Conservation (phyloP, 2,113 vertebrate species). For the Pygoscelis antarcticus region DNA sequence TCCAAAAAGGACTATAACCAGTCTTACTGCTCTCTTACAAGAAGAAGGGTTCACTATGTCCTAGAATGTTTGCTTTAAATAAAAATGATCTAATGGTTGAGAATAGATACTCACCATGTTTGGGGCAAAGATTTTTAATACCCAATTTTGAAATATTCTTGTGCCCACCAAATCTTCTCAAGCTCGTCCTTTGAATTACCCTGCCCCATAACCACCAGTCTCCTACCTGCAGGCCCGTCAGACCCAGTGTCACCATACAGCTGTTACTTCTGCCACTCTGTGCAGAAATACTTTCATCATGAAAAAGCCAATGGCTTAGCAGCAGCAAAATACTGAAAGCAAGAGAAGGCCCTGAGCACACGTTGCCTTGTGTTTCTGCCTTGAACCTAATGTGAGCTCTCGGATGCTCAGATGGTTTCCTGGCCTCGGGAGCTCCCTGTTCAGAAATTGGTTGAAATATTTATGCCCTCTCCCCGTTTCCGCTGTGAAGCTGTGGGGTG, state of each 20-base stretch:
- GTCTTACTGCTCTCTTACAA: not conserved
- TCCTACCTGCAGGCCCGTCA: not conserved
- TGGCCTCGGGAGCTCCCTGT: not conserved
- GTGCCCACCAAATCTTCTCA: not conserved
- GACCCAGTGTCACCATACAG: not conserved
- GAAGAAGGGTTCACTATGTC: not conserved
- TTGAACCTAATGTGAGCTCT: not conserved
- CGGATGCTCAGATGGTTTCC: not conserved
- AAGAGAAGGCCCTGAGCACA: not conserved
- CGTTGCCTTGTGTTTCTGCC: not conserved
- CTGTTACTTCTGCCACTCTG: not conserved
- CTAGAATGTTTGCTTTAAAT: not conserved
- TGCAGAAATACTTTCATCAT: not conserved
- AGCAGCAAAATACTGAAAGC: not conserved
- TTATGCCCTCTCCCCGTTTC: not conserved
- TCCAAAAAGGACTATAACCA: not conserved
- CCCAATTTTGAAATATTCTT: not conserved
- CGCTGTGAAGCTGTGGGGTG: accelerated
- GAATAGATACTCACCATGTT: not conserved
- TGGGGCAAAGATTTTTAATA: not conserved
- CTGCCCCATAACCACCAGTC: accelerated
- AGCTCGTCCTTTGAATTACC: not conserved
- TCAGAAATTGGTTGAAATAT: not conserved
- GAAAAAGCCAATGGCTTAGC: not conserved
- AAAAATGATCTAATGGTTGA: not conserved